A percentile compares a stretch with the other conserved stretches of the same genome.
phyloP scores from a whole-genome alignment of 2,888 invertebrate species.

The Lingula anatina region DNA sequence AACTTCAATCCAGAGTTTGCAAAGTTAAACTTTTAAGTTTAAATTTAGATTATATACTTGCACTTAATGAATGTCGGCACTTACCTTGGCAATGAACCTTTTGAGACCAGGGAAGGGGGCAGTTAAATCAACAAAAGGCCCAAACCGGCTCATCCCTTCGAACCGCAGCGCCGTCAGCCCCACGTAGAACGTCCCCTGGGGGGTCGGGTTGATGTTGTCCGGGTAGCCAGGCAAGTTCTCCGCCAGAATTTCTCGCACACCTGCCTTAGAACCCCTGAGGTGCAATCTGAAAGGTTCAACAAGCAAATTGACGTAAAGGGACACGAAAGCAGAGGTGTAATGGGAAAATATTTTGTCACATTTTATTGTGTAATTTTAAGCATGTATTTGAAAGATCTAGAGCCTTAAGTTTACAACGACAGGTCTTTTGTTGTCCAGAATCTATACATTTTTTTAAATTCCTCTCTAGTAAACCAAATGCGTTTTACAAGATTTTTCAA shows the following conservation, averaged over 20 bases:
- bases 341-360: no score
- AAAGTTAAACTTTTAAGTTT: background rate
- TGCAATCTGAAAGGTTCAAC: slow-evolving; percentile 19
- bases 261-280: slow-evolving; percentile 23
- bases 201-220: slow-evolving; percentile 32
- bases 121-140: slow-evolving; percentile 30
- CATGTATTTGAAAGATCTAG: no score
- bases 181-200: slow-evolving; percentile 24
- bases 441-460: no score
- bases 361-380: no score
- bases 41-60: background rate
- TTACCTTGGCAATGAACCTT: slow-evolving; percentile 29
- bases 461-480: no score
- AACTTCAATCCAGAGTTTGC: background rate
- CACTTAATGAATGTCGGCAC: slow-evolving; percentile 2
- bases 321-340: no score
- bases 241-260: slow-evolving; percentile 20
- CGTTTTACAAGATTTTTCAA: no score
- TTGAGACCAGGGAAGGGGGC: slow-evolving; percentile 33
- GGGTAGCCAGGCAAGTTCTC: slow-evolving; percentile 39
- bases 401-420: no score
- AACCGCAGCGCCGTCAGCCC: slow-evolving; percentile 28
- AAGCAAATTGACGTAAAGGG: background rate
- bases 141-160: slow-evolving; percentile 24
- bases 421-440: no score